Conservation (phyloP, 2,888 invertebrate species). For the Erynnis tages region DNA sequence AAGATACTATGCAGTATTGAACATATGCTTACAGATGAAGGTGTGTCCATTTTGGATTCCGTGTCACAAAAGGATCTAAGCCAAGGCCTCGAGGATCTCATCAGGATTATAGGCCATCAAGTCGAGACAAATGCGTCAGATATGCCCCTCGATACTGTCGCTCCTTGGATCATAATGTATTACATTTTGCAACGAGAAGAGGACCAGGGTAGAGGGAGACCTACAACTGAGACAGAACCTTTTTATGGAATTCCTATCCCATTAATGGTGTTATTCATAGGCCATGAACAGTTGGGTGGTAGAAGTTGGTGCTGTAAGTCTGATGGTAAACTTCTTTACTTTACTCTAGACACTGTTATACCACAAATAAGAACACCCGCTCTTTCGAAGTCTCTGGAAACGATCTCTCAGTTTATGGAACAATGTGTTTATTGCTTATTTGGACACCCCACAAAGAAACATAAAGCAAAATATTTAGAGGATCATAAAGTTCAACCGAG, state of each 20-base stretch:
- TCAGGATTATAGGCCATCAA: constrained; percentile 89
- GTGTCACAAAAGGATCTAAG: constrained; percentile 82
- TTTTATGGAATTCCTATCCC: constrained; percentile 86
- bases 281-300: constrained; percentile 91
- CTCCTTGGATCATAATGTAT: constrained; percentile 93
- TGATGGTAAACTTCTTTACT: constrained; percentile 89
- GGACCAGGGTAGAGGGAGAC: constrained; percentile 83
- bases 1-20: constrained; percentile 73
- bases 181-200: constrained; percentile 88
- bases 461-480: constrained; percentile 79
- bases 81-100: constrained; percentile 87
- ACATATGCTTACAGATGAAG: constrained; percentile 68
- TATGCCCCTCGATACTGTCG: constrained; percentile 85
- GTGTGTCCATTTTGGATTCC: constrained; percentile 72
- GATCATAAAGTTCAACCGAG: constrained; percentile 89
- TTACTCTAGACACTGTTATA: constrained; percentile 88
- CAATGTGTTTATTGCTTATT: constrained; percentile 92
- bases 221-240: constrained; percentile 57
- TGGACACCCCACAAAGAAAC: constrained; percentile 75
- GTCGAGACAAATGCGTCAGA: constrained; percentile 86
- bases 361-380: constrained; percentile 85
- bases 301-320: constrained; percentile 89
- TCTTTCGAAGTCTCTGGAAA: constrained; percentile 83
- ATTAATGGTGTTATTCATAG: constrained; percentile 88
- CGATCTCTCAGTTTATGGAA: constrained; percentile 89